Evolutionary conservation across 1,140 invertebrate genomes (phyloP).

Genomic region (Galendromus occidentalis): DNA sequence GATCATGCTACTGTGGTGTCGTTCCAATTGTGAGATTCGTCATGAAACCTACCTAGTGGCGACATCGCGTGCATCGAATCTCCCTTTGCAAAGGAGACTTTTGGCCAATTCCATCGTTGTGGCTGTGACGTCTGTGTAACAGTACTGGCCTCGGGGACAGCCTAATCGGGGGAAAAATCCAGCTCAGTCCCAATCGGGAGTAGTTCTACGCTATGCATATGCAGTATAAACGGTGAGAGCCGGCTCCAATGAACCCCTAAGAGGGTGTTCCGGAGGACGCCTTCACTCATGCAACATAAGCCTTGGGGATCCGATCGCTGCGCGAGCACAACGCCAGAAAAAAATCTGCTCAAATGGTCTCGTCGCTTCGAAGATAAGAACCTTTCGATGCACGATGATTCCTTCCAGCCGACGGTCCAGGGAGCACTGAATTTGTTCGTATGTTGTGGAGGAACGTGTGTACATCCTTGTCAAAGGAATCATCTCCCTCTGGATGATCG

Average conservation of each 20-base stretch:
- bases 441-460: neutral
- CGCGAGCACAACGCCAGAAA: too few species aligned
- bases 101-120: conserved; percentile 45
- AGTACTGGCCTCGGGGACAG: conserved; percentile 25
- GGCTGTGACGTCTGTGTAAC: conserved; percentile 55
- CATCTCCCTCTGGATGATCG: neutral
- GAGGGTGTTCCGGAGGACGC: too few species aligned
- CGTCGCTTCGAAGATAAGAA: neutral
- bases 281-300: too few species aligned
- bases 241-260: too few species aligned
- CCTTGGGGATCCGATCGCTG: too few species aligned
- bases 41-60: conserved; percentile 23
- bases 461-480: neutral
- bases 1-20: too few species aligned
- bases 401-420: conserved; percentile 2
- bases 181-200: too few species aligned
- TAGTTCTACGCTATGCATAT: too few species aligned
- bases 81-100: conserved; percentile 40
- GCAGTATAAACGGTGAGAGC: too few species aligned
- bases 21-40: too few species aligned
- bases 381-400: neutral
- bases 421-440: neutral
- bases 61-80: conserved; percentile 26
- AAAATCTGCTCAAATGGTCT: too few species aligned
- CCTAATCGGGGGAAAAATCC: too few species aligned